Base-by-base conservation (phyloP, 2,113 vertebrate genomes). In the Psephotus haematonotus region DNA sequence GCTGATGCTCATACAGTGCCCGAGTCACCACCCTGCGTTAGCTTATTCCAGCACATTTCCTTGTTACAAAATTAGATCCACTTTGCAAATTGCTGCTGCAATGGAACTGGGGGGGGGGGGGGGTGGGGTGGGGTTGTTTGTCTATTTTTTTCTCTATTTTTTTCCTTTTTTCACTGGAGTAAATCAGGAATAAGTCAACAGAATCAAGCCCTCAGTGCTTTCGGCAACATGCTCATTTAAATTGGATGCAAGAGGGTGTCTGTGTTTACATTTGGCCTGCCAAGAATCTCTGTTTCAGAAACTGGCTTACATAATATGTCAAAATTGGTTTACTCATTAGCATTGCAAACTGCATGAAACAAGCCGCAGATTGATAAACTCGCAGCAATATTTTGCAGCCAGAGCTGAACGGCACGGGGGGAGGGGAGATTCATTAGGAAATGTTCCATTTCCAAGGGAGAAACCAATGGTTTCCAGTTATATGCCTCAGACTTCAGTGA, bases 261-360 rank as follows among this genome's bases (percentile, higher is more conserved):
- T 97, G 90, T 97, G 96, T 97, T 97, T 97, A 97, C 92, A 95
- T 97, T 96, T 95, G 94, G 90, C 94, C 95, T 96, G 95, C 96
- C 96, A 97, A 95, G 94, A 97, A 95, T 96, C 95, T 92, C 96
- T 96, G 94, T 95, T 95, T 95, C 96, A 96, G 95, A 97, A 97
- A 96, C 91, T 92, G 94, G 90, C 95, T 96, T 97, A 95, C 96
- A 97, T 96, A 96, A 96, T 96, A 87, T 96, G 94, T 97, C 90
- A 94, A 96, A 95, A 95, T 93, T 96, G 93, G 94, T 95, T 95
- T 96, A 93, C 96, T 97, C 96, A 97, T 97, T 97, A 97, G 94
- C 97, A 97, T 97, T 97, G 93, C 96, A 97, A 96, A 97, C 94
- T 39, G 88, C 64, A 52, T 93, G 94, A 95, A 96, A 94, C 94